phyloP scores from a whole-genome alignment of 2,113 vertebrate species.

The Varanus salvator region DNA sequence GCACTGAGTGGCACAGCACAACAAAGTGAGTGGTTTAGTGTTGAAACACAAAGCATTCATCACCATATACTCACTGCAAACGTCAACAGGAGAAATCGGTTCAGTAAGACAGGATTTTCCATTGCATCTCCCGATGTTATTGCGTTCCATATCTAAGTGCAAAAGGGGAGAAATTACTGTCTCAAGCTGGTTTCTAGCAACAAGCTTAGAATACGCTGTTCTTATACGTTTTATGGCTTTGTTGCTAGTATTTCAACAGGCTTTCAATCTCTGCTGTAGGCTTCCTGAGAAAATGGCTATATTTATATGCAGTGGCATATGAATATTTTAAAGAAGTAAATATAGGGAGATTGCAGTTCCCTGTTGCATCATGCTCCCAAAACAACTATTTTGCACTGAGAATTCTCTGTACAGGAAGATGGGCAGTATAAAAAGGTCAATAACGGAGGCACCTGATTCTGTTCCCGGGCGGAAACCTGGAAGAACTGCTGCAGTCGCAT shows the following conservation, averaged over 20 bases:
- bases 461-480: background rate
- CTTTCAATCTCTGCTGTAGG: background rate
- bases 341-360: background rate
- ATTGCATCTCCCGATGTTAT: slow-evolving; percentile 88
- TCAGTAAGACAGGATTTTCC: slow-evolving; percentile 88
- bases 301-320: background rate
- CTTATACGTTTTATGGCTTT: background rate
- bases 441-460: background rate
- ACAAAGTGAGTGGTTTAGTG: background rate
- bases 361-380: background rate
- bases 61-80: slow-evolving; percentile 86
- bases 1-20: background rate
- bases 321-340: background rate
- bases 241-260: background rate
- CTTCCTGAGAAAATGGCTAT: background rate
- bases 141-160: slow-evolving; percentile 89
- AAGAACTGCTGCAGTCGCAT: background rate
- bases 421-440: too few relatives aligned
- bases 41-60: background rate
- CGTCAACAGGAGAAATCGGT: slow-evolving; percentile 92
- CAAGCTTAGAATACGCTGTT: background rate
- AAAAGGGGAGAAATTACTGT: slow-evolving; percentile 24
- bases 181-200: background rate
- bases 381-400: background rate
- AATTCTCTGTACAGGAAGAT: background rate